These are phyloP conservation scores for Falco columbarius DNA, from an alignment of 2,797 vertebrate genomes.

Conservation along the genomic window DNA sequence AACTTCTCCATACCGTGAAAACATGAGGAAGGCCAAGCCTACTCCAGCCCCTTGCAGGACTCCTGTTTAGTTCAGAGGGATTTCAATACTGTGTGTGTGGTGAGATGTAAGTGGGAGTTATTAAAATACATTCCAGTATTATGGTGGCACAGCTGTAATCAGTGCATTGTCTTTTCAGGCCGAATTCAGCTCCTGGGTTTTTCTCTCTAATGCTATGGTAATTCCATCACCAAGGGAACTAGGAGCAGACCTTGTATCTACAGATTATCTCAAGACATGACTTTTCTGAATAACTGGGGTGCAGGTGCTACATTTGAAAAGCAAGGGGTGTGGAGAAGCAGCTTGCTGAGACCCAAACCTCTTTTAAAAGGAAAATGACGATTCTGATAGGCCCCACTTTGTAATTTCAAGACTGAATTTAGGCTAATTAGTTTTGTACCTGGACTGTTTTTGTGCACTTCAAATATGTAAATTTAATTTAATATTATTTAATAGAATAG, in stretches of 20 bases:
- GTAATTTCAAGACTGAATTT: slow-evolving; percentile 17
- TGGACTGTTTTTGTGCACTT: not conserved
- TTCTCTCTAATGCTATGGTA: not conserved
- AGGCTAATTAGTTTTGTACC: slow-evolving; percentile 46
- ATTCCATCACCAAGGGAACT: slow-evolving; percentile 61
- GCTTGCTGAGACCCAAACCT: not conserved
- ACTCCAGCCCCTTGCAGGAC: not conserved
- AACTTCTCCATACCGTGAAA: not conserved
- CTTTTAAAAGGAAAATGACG: not conserved
- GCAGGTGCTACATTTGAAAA: not conserved
- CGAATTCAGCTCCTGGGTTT: not conserved
- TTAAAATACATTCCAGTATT: not conserved
- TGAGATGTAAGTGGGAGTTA: not conserved
- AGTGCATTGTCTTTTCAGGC: not conserved
- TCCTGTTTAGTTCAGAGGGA: not conserved
- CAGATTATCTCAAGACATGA: not conserved
- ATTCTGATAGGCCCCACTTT: not conserved
- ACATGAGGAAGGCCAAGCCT: not conserved
- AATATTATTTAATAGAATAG: slow-evolving; percentile 62
- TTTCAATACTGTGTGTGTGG: not conserved
- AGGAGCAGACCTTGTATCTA: not conserved
- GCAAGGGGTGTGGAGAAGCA: not conserved
- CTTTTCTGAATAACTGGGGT: not conserved
- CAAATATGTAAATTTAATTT: slow-evolving; percentile 46
- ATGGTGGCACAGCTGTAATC: slow-evolving; percentile 3